Evolutionary conservation across 2,888 invertebrate genomes (phyloP).

Genomic region (Hypsopygia costalis): DNA sequence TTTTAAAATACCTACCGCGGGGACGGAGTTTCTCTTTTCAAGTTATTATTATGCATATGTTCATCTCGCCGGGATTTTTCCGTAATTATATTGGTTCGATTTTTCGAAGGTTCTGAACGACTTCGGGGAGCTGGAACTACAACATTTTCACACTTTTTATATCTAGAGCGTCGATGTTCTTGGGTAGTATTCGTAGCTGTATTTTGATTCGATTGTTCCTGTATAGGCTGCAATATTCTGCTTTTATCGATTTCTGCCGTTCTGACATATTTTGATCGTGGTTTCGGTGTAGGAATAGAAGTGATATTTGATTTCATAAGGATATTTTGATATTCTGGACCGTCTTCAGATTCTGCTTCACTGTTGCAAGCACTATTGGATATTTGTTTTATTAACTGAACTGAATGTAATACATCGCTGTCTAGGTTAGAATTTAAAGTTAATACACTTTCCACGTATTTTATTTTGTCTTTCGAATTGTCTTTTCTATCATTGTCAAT

Average conservation of each 20-base stretch:
- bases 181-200: conserved; percentile 22
- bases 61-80: conserved; percentile 23
- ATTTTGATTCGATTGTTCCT: conserved; percentile 39
- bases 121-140: conserved; percentile 38
- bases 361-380: conserved; percentile 66
- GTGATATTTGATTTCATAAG: conserved; percentile 44
- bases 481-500: conserved; percentile 31
- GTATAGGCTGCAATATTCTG: conserved; percentile 46
- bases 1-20: conserved; percentile 3
- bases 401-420: conserved; percentile 61
- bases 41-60: conserved; percentile 12
- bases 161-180: conserved; percentile 38
- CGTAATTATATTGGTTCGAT: conserved; percentile 26
- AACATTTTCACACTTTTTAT: conserved; percentile 39
- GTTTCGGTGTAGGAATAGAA: conserved; percentile 57
- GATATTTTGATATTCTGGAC: conserved; percentile 64
- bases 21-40: conserved; percentile 9
- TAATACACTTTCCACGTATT: conserved; percentile 20
- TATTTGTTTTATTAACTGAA: conserved; percentile 59
- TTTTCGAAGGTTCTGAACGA: conserved; percentile 59
- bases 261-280: conserved; percentile 48
- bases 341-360: conserved; percentile 65
- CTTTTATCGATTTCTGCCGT: conserved; percentile 35
- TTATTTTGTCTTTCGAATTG: conserved; percentile 19
- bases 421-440: conserved; percentile 29